A percentile compares a stretch with the other conserved stretches of the same genome.
phyloP scores from a whole-genome alignment of 2,113 vertebrate species.

The Sarotherodon lohbergeri region DNA sequence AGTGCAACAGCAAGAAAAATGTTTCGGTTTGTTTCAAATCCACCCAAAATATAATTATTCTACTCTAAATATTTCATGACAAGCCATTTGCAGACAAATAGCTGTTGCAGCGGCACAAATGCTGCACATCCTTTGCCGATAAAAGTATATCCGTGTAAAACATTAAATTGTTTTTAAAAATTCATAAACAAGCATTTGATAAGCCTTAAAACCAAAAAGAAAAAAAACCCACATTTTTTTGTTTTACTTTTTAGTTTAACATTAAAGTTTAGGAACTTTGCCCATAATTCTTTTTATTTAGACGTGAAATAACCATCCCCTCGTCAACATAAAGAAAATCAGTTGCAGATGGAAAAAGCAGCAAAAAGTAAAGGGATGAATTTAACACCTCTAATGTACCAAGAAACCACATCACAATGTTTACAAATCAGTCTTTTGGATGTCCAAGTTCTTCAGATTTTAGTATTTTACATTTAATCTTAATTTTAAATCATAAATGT shows the following conservation, averaged over 20 bases:
- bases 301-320: background rate
- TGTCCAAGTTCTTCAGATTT: background rate
- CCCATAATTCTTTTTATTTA: rapidly evolving
- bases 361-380: background rate
- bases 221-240: rapidly evolving
- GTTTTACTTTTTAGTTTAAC: background rate
- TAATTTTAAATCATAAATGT: background rate
- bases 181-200: background rate
- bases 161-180: rapidly evolving
- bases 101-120: rapidly evolving
- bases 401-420: background rate
- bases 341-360: no score
- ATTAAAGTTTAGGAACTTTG: background rate
- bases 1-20: background rate
- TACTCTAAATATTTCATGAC: background rate
- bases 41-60: background rate
- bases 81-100: background rate
- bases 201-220: background rate
- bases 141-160: rapidly evolving
- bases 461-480: background rate
- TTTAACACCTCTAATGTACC: background rate
- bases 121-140: background rate
- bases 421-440: rapidly evolving
- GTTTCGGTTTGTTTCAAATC: background rate
- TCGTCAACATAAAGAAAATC: background rate